Evolutionary conservation across 2,113 vertebrate species (phyloP).

Genomic region (Suncus etruscus): DNA sequence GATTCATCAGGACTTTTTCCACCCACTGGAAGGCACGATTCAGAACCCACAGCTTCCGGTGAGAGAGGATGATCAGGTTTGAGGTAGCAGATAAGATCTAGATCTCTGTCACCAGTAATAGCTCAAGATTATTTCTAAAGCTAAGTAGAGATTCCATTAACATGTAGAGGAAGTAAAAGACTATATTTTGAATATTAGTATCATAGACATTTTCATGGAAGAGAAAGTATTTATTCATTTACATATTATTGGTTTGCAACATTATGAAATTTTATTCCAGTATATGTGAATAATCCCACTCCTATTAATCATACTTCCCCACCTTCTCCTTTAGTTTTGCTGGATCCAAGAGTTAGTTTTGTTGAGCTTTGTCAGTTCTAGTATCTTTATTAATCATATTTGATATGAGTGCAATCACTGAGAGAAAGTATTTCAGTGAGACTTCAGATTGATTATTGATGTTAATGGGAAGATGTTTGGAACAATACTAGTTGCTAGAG

Average conservation of each 20-base stretch:
- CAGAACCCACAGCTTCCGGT: neutral
- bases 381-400: neutral
- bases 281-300: too few species aligned
- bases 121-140: neutral
- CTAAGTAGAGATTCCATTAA: neutral
- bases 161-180: neutral
- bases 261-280: too few species aligned
- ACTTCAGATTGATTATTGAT: neutral
- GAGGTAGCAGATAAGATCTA: neutral
- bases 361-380: too few species aligned
- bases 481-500: neutral
- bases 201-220: neutral
- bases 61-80: neutral
- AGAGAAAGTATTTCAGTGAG: neutral
- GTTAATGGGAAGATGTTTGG: neutral
- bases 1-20: neutral
- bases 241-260: too few species aligned
- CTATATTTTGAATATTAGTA: neutral
- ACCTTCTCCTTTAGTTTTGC: too few species aligned
- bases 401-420: neutral
- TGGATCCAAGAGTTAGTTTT: too few species aligned
- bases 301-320: too few species aligned
- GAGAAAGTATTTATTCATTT: neutral
- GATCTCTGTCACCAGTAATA: neutral
- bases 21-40: neutral